Base-by-base conservation (phyloP, 2,888 invertebrate species). In the Morpho helenor region DNA sequence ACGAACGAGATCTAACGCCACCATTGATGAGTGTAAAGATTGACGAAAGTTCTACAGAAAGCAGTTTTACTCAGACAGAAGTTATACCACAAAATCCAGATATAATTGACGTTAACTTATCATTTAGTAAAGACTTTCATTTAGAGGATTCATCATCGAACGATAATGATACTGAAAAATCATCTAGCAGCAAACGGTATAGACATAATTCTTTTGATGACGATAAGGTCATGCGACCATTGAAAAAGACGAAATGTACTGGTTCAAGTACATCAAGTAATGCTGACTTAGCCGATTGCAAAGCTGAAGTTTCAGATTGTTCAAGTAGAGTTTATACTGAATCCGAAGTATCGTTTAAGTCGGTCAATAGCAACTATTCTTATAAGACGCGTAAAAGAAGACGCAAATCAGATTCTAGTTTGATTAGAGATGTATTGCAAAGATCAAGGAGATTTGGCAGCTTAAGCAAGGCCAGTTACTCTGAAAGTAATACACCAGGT, bases 331-430 rank as follows among this genome's bases (percentile, higher is more conserved):
- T 82, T 42, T 82, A 82, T 10, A 85, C 87, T 51, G 74, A 75
- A 54, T 87, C 87, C 5, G 87, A 87, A 23, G 66, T 70, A 41
- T 90, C 89, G 2, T 90, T 88, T 65, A 90, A 88, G 68, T 89
- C 89, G 2, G 68, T 84, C 16, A 80, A 77, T 58, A 89, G 84
- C 58, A 86, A 80, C 60, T 76, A 77, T 61, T 84, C 87, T 2
- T 82, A 69, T 48, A 88, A 84, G 76, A 73, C 83, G 31, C 79
- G 80, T 43, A 89, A 87, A 66, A 82, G 85, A 71, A 73, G 82
- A 55, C 61, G 76, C 55, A 84, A 82, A 71, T 85, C 87, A 2
- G 86, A 88, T 31, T 72, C 86, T 0, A 84, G 74, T 69, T 73
- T 90, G 51, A 77, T 84, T 61, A 82, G 70, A 66, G 82, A 86